phyloP scores from a whole-genome alignment of 2,113 vertebrate species.

The Dipodomys ordii region DNA sequence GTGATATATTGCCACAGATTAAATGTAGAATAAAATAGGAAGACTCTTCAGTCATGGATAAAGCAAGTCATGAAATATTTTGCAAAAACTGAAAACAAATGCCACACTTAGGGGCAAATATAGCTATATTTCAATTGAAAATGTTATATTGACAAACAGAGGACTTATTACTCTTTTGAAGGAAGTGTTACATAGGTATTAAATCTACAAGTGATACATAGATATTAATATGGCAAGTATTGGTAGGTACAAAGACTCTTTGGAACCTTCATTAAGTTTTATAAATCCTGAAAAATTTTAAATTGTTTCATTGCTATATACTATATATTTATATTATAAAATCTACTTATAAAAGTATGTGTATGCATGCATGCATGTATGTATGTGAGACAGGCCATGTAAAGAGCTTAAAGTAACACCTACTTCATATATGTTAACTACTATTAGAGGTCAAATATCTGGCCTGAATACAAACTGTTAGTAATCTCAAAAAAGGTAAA shows the following conservation, averaged over 20 bases:
- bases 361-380: too few relatives aligned
- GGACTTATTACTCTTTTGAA: slow-evolving; percentile 1
- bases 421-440: not conserved
- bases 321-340: not conserved
- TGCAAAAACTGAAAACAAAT: not conserved
- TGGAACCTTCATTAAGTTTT: not conserved
- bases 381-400: not conserved
- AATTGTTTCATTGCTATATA: not conserved
- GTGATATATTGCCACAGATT: not conserved
- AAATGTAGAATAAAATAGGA: slow-evolving; percentile 13
- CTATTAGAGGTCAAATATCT: not conserved
- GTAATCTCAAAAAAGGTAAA: not conserved
- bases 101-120: not conserved
- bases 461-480: not conserved
- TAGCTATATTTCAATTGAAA: not conserved
- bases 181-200: not conserved
- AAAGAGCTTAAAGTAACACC: not conserved
- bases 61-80: not conserved
- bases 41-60: not conserved
- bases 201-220: not conserved
- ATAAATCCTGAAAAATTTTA: not conserved
- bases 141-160: not conserved
- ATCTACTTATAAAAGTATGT: not conserved
- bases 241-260: not conserved
- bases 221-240: not conserved